Conservation (phyloP, 2,888 invertebrate genomes). For the Parascotia fuliginaria region DNA sequence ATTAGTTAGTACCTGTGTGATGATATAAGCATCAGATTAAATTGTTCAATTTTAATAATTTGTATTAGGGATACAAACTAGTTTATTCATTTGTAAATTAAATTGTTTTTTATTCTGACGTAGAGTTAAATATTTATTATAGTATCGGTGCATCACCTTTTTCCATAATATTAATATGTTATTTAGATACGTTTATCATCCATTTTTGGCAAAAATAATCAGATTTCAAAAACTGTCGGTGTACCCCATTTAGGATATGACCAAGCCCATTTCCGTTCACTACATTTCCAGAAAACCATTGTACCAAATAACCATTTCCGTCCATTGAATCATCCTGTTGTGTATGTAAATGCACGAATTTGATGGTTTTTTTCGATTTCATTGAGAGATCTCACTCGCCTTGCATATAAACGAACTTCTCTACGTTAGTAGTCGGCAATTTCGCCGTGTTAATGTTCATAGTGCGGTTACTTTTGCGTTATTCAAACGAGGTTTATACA, state of each 20-base stretch:
- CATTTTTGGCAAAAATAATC: background rate
- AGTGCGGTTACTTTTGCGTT: constrained; percentile 20
- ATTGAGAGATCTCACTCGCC: constrained; percentile 53
- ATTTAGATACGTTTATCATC: too few species aligned
- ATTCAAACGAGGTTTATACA: constrained; percentile 6
- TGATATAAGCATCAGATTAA: too few species aligned
- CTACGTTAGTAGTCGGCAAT: constrained; percentile 29
- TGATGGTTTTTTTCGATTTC: constrained; percentile 58
- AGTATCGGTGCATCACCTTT: too few species aligned
- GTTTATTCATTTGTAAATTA: too few species aligned
- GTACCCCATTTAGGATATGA: constrained; percentile 41
- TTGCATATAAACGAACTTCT: constrained; percentile 52
- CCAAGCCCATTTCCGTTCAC: constrained; percentile 50
- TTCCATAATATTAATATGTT: too few species aligned
- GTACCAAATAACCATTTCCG: constrained; percentile 73
- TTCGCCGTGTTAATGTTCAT: constrained; percentile 25
- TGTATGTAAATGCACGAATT: constrained; percentile 53
- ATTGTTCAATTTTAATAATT: too few species aligned
- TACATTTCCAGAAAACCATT: constrained; percentile 67
- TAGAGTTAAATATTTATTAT: too few species aligned
- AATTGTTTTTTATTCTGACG: too few species aligned
- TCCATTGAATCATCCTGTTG: constrained; percentile 69
- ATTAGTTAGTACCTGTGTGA: background rate
- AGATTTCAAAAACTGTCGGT: constrained; percentile 16
- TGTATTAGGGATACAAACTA: too few species aligned